Evolutionary conservation across 1,140 invertebrate genomes (phyloP).

Genomic region (Metopolophium dirhodum): DNA sequence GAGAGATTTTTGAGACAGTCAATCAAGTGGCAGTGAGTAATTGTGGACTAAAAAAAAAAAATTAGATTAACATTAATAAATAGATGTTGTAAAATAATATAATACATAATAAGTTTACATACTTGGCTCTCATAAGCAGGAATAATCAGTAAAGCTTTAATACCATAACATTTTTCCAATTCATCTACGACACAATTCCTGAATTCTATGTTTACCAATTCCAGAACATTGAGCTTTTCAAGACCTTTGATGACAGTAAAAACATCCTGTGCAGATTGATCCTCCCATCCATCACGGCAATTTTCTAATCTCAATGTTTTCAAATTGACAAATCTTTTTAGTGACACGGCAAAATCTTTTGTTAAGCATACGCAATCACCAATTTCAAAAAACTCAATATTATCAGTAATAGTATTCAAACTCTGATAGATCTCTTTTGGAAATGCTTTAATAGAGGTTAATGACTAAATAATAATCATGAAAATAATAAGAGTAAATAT

Average conservation of each 20-base stretch:
- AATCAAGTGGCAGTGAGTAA: slow-evolving; percentile 79
- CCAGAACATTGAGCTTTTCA: slow-evolving; percentile 63
- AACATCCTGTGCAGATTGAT: slow-evolving; percentile 64
- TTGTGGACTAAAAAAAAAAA: slow-evolving; percentile 73
- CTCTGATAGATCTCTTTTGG: neutral
- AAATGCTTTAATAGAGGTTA: slow-evolving; percentile 39
- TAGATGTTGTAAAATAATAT: neutral
- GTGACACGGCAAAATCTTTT: slow-evolving; percentile 67
- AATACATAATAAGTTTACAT: slow-evolving; percentile 31
- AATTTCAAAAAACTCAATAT: slow-evolving; percentile 76
- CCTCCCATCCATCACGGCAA: slow-evolving; percentile 62
- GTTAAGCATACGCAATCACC: slow-evolving; percentile 79
- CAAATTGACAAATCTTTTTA: slow-evolving; percentile 69
- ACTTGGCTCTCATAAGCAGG: slow-evolving; percentile 77
- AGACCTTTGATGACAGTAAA: slow-evolving; percentile 30
- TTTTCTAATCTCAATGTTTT: slow-evolving; percentile 76
- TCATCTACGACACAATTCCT: slow-evolving; percentile 77
- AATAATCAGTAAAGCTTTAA: slow-evolving; percentile 78
- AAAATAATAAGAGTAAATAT: neutral
- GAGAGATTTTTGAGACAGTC: slow-evolving; percentile 76
- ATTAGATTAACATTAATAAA: neutral
- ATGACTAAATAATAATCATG: slow-evolving; percentile 30
- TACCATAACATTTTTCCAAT: slow-evolving; percentile 73
- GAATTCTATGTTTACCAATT: slow-evolving; percentile 84
- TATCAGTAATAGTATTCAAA: slow-evolving; percentile 62